Evolutionary conservation across 30 jellyfish, hydroid and myxozoan species (phyloP).

Genomic region (Chrysaora quinquecirrha): DNA sequence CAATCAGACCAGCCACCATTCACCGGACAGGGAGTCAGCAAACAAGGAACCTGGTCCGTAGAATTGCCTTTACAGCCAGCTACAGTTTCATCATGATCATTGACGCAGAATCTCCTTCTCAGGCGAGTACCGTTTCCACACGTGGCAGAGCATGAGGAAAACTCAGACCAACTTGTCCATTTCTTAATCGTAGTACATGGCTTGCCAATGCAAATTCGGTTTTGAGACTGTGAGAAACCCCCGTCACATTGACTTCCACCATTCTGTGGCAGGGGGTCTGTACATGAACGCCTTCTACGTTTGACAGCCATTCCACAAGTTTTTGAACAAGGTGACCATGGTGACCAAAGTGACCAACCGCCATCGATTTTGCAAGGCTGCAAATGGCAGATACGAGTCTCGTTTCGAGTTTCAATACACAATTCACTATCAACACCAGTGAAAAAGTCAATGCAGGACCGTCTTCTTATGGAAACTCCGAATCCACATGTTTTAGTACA

Average conservation of each 20-base stretch:
- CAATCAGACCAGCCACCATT: conserved; percentile 92
- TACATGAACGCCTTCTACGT: conserved; percentile 88
- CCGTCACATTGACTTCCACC: conserved; percentile 89
- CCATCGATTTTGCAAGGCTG: conserved; percentile 72
- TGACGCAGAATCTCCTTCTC: conserved; percentile 78
- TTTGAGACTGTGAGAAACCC: conserved; percentile 70
- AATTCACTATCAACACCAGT: conserved; percentile 64
- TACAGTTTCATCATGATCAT: conserved; percentile 60
- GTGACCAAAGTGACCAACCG: conserved; percentile 92
- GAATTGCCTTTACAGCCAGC: conserved; percentile 75
- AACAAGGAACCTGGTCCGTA: conserved; percentile 56
- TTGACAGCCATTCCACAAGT: conserved; percentile 90
- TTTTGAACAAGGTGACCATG: conserved; percentile 91
- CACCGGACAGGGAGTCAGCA: conserved; percentile 51
- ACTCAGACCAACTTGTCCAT: conserved; percentile 92
- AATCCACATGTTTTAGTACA: conserved; percentile 74
- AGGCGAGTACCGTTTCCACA: conserved; percentile 74
- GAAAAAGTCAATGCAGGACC: conserved; percentile 83
- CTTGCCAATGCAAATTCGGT: conserved; percentile 63
- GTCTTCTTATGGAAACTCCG: conserved; percentile 65
- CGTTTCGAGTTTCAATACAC: conserved; percentile 76
- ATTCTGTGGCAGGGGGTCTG: conserved; percentile 78
- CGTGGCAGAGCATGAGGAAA: conserved; percentile 73
- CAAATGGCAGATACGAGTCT: conserved; percentile 53
- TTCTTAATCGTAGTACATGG: conserved; percentile 66